These are phyloP conservation scores for Dolomedes plantarius DNA, from an alignment of 2,888 invertebrate species.

Conservation along the genomic window DNA sequence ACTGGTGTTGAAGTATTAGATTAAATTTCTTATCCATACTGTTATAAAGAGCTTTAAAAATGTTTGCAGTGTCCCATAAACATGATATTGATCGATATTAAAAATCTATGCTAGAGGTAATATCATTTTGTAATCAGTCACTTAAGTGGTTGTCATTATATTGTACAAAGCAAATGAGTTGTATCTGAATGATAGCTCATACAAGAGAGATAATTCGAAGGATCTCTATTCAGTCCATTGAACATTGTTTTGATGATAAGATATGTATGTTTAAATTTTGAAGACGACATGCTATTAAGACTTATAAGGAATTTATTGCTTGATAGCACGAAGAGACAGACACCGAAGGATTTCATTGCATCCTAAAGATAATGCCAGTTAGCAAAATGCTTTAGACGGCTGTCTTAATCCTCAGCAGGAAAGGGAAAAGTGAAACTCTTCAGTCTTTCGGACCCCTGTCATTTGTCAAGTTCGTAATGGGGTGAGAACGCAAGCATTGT, in stretches of 20 bases:
- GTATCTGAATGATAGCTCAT: no score
- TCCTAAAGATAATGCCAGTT: background rate
- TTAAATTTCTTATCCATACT: no score
- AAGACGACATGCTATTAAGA: background rate
- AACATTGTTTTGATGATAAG: background rate
- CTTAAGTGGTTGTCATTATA: no score
- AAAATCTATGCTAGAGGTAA: no score
- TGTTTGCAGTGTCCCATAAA: no score
- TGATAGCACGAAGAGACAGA: background rate
- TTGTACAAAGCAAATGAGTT: no score
- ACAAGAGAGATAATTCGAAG: background rate
- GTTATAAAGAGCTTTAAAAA: no score
- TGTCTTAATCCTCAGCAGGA: background rate
- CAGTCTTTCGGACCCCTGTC: conserved; percentile 1
- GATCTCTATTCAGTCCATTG: background rate
- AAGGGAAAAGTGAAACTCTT: conserved; percentile 47
- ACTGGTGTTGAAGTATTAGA: no score
- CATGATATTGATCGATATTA: no score
- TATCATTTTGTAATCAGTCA: no score
- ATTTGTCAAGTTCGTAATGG: conserved; percentile 55
- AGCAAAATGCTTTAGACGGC: background rate
- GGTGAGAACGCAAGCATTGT: conserved; percentile 61
- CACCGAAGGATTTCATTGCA: background rate
- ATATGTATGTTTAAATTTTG: no score
- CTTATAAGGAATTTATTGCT: background rate